Conservation (phyloP, 2,113 vertebrate species). For the Chroicocephalus ridibundus region DNA sequence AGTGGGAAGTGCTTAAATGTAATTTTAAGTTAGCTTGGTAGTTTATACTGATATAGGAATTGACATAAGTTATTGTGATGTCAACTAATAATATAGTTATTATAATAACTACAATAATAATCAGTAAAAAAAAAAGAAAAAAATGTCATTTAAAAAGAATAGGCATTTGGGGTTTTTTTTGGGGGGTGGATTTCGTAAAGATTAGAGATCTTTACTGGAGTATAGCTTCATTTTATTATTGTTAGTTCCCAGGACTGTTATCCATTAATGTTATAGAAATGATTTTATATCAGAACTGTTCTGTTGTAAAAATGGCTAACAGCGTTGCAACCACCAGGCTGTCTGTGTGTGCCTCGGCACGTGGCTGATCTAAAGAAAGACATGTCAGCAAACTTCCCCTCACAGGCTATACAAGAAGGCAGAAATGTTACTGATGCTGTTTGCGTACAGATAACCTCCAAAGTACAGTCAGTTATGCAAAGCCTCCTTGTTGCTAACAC, state of each 20-base stretch:
- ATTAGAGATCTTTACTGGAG: background rate
- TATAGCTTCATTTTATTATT: background rate
- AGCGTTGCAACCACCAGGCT: background rate
- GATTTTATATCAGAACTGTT: background rate
- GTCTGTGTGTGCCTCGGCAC: accelerated
- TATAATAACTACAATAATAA: background rate
- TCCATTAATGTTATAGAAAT: background rate
- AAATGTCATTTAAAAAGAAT: background rate
- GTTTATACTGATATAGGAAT: background rate
- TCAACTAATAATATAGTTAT: background rate
- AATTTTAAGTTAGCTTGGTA: background rate
- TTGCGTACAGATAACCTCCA: background rate
- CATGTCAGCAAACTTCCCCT: background rate
- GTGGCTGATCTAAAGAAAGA: background rate
- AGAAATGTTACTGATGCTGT: background rate
- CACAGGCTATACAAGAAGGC: background rate
- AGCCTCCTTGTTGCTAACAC: background rate
- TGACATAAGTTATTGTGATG: background rate
- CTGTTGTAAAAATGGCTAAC: background rate
- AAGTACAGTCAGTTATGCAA: background rate
- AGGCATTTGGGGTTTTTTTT: accelerated
- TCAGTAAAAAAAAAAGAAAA: background rate
- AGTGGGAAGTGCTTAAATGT: background rate
- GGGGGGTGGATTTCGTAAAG: background rate
- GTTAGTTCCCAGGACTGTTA: background rate